Evolutionary conservation across 1,140 invertebrate genomes (phyloP).

Genomic region (Delia radicum): DNA sequence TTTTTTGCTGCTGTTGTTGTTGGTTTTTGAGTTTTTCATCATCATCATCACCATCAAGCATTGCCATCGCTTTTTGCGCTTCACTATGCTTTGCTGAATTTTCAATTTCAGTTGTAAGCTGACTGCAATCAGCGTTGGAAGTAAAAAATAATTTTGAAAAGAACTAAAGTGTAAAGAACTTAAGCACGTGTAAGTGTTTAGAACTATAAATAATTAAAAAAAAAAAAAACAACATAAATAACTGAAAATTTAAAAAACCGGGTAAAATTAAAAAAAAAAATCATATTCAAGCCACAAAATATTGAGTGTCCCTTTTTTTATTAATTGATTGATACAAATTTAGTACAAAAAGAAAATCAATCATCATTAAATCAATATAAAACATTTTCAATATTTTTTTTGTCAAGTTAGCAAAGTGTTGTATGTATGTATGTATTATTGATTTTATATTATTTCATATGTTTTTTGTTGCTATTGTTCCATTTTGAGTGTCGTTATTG

Average conservation of each 20-base stretch:
- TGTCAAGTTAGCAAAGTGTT: too few relatives aligned
- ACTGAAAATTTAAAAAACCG: too few relatives aligned
- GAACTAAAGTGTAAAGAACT: neutral
- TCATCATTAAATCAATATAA: too few relatives aligned
- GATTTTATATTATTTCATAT: neutral
- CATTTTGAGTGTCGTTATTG: neutral
- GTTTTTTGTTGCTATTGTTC: neutral
- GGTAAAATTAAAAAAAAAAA: neutral
- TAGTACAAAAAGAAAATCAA: too few relatives aligned
- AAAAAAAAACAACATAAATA: neutral
- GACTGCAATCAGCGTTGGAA: constrained; percentile 56
- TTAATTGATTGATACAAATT: too few relatives aligned
- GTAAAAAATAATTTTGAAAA: constrained; percentile 9
- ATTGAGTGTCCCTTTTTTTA: too few relatives aligned
- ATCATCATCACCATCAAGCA: neutral
- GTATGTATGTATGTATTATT: neutral
- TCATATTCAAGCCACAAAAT: too few relatives aligned
- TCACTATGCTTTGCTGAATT: constrained; percentile 56
- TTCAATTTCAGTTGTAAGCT: constrained; percentile 57
- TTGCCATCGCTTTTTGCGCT: constrained; percentile 28
- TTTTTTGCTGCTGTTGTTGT: constrained; percentile 28
- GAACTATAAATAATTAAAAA: neutral
- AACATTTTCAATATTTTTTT: too few relatives aligned
- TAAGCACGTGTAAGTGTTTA: neutral
- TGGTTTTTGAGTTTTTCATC: constrained; percentile 15